phyloP scores from a whole-genome alignment of 2,797 vertebrate genomes.

The Clamator glandarius region DNA sequence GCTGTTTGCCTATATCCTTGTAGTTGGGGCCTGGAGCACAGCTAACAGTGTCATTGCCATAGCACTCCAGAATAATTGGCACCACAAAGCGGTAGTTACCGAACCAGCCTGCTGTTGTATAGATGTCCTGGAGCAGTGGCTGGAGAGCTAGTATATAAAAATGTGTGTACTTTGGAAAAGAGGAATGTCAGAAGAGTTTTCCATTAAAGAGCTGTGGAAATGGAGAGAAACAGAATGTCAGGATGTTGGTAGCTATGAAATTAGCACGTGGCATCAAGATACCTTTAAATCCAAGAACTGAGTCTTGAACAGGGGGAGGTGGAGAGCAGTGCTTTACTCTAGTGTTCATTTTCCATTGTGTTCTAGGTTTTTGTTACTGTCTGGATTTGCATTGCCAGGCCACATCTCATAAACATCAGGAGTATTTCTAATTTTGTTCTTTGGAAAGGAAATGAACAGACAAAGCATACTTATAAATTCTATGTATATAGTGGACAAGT shows the following conservation, averaged over 20 bases:
- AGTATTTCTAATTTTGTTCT: not conserved
- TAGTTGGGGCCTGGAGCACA: not conserved
- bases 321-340: not conserved
- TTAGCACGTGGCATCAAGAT: not conserved
- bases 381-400: not conserved
- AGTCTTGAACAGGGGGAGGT: not conserved
- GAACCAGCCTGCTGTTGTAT: not conserved
- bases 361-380: not conserved
- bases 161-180: not conserved
- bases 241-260: not conserved
- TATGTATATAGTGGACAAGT: not conserved
- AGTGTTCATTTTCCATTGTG: fast-evolving
- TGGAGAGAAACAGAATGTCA: not conserved
- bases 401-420: not conserved
- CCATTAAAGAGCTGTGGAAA: not conserved
- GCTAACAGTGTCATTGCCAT: not conserved
- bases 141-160: not conserved
- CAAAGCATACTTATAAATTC: not conserved
- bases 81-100: not conserved
- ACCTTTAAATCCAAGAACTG: not conserved
- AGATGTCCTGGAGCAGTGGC: not conserved
- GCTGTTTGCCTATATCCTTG: not conserved
- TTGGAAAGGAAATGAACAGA: not conserved
- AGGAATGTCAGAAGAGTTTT: not conserved
- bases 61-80: not conserved